Conservation (phyloP, 1,140 invertebrate species). For the Radopholus similis region DNA sequence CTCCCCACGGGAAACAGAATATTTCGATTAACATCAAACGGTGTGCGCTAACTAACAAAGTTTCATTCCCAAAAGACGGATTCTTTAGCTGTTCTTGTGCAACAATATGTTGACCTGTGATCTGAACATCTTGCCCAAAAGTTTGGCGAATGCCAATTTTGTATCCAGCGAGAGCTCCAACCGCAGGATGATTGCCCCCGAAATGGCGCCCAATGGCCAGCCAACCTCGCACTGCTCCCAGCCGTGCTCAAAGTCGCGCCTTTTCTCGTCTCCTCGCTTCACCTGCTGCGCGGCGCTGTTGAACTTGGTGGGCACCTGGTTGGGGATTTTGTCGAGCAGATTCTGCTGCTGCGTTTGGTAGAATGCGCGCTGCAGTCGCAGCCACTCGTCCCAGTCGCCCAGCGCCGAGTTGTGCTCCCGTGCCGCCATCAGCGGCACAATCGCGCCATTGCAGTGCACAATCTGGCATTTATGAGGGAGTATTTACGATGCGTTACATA, state of each 20-base stretch:
- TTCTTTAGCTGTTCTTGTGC: neutral
- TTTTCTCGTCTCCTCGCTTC: slow-evolving; percentile 1
- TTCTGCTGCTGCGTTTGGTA: neutral
- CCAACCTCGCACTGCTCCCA: slow-evolving; percentile 18
- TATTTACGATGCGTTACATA: too few relatives aligned
- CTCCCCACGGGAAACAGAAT: neutral
- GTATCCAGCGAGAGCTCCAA: neutral
- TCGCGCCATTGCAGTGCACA: neutral
- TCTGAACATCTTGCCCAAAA: too few relatives aligned
- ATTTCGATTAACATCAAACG: neutral
- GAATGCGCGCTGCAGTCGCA: neutral
- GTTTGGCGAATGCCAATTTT: neutral
- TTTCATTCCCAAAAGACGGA: neutral
- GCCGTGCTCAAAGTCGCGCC: slow-evolving; percentile 17
- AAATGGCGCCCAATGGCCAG: neutral
- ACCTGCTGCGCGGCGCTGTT: neutral
- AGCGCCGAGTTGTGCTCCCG: neutral
- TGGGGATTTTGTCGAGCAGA: neutral
- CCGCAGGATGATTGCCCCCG: neutral
- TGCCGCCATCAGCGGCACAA: neutral
- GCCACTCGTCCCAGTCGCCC: neutral
- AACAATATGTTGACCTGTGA: too few relatives aligned
- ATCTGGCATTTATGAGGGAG: too few relatives aligned
- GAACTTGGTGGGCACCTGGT: neutral
- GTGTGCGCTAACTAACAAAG: neutral